These are phyloP conservation scores for Patella depressa DNA, from an alignment of 2,888 invertebrate species.

Conservation along the genomic window DNA sequence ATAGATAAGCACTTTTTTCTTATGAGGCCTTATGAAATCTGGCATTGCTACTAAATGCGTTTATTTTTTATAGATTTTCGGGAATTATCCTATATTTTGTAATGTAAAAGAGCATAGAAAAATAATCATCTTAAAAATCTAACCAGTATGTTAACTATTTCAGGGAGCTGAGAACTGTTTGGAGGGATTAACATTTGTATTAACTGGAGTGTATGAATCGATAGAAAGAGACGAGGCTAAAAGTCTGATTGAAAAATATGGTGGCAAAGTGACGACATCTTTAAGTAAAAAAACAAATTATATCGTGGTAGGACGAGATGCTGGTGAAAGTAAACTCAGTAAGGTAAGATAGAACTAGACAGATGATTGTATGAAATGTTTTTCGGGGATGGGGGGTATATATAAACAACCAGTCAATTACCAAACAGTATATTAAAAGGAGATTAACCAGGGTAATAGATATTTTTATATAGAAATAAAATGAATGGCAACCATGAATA, in stretches of 20 bases:
- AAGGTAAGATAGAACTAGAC: conserved; percentile 73
- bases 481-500: no score
- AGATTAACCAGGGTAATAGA: no score
- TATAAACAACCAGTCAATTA: no score
- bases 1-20: no score
- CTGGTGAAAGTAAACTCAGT: conserved; percentile 86
- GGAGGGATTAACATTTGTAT: conserved; percentile 71
- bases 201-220: conserved; percentile 91
- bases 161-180: conserved; percentile 72
- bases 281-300: conserved; percentile 87
- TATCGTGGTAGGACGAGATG: conserved; percentile 86
- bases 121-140: not conserved
- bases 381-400: no score
- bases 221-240: conserved; percentile 86
- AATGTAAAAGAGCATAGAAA: not conserved
- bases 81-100: not conserved
- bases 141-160: not conserved
- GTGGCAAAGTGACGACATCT: conserved; percentile 82
- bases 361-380: no score
- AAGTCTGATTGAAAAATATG: conserved; percentile 82
- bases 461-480: no score
- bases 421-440: no score
- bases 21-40: no score
- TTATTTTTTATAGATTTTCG: not conserved
- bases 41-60: no score